Evolutionary conservation across 1,140 invertebrate species (phyloP).

Genomic region (Physella acuta): DNA sequence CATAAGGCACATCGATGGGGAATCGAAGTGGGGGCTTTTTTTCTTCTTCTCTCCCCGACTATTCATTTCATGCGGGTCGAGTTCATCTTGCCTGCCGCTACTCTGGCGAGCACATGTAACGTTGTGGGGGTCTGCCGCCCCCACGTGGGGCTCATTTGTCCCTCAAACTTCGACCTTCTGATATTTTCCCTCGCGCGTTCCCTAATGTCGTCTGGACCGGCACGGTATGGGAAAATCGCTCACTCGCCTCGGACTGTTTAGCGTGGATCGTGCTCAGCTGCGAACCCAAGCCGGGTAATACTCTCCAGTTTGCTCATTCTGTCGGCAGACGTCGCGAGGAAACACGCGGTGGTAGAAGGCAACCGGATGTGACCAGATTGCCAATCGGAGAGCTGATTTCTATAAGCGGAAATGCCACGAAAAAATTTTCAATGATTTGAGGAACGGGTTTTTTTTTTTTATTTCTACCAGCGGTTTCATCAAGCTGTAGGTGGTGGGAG

Average conservation of each 20-base stretch:
- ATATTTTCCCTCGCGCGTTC: conserved; percentile 11
- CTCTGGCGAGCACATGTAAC: conserved; percentile 19
- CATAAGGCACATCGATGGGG: too few relatives aligned
- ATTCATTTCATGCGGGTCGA: not conserved
- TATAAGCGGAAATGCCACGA: too few relatives aligned
- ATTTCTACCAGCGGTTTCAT: too few relatives aligned
- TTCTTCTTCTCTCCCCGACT: not conserved
- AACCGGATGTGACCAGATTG: too few relatives aligned
- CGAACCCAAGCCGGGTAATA: conserved; percentile 11
- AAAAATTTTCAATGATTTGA: too few relatives aligned
- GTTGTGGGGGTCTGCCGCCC: conserved; percentile 11
- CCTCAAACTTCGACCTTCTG: conserved; percentile 17
- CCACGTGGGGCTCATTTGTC: conserved; percentile 23
- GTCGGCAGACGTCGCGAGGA: not conserved
- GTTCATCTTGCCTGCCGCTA: too few relatives aligned
- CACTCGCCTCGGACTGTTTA: conserved; percentile 11
- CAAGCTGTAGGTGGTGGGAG: too few relatives aligned
- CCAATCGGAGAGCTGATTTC: too few relatives aligned
- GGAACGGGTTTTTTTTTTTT: too few relatives aligned
- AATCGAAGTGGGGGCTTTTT: too few relatives aligned
- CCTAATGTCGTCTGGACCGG: conserved; percentile 19
- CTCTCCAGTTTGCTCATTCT: conserved; percentile 1
- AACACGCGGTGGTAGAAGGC: not conserved
- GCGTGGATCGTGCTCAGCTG: conserved; percentile 6
- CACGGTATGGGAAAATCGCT: conserved; percentile 20